Conservation (phyloP, 2,797 vertebrate species). For the Triplophysa bombifrons region DNA sequence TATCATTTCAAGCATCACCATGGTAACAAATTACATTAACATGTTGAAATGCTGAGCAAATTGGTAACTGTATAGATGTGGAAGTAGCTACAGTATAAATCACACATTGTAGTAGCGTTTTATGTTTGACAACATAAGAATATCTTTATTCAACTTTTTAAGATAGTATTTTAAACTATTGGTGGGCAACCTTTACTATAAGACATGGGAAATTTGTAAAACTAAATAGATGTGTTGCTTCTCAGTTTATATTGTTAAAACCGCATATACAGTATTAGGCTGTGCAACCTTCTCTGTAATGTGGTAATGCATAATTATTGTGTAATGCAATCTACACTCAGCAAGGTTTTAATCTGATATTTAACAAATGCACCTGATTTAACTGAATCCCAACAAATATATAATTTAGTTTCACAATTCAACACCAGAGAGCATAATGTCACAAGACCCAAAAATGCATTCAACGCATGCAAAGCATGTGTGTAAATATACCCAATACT, state of each 20-base stretch:
- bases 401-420: background rate
- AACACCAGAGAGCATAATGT: background rate
- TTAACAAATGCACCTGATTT: background rate
- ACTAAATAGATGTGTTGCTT: too few species aligned
- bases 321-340: background rate
- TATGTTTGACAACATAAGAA: background rate
- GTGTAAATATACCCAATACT: background rate
- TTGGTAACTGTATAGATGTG: background rate
- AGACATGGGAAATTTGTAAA: background rate
- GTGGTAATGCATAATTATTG: too few species aligned
- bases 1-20: conserved; percentile 39
- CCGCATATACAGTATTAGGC: too few species aligned
- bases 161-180: background rate
- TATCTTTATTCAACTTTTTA: background rate
- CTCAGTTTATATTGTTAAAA: too few species aligned
- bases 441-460: background rate
- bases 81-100: background rate
- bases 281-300: too few species aligned
- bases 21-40: conserved; percentile 54
- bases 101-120: background rate
- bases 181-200: background rate
- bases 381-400: background rate
- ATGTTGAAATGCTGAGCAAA: conserved; percentile 38
- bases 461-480: conserved; percentile 2
- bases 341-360: background rate